phyloP scores from a whole-genome alignment of 2,113 vertebrate genomes.

The Rhinopithecus roxellana region DNA sequence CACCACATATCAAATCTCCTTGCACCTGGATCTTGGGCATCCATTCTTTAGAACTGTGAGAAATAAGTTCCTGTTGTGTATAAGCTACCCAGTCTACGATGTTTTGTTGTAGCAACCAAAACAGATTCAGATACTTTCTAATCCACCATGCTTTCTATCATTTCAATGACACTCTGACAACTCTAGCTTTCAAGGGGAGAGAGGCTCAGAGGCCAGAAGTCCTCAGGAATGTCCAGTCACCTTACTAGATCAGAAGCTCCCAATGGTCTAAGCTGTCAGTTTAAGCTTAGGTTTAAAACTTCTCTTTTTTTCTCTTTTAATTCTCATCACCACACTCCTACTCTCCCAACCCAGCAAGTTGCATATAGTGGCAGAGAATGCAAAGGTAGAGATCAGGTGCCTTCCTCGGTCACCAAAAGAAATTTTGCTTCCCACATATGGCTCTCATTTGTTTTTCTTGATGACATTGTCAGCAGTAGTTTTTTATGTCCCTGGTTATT shows the following conservation, averaged over 20 bases:
- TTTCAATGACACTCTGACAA: no score
- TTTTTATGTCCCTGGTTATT: background rate
- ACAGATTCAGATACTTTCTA: background rate
- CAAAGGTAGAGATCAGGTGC: background rate
- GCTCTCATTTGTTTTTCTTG: background rate
- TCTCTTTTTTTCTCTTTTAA: background rate
- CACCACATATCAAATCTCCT: background rate
- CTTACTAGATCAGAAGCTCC: background rate
- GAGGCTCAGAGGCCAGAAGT: background rate
- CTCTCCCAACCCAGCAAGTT: accelerated
- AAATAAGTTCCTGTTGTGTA: background rate
- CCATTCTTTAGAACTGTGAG: background rate
- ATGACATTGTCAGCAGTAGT: background rate
- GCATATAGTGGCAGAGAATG: background rate
- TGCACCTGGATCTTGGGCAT: background rate
- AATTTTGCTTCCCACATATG: background rate
- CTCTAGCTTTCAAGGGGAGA: background rate
- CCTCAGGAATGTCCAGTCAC: background rate
- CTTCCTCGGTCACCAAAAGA: background rate
- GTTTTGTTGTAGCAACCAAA: background rate
- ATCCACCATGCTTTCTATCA: background rate
- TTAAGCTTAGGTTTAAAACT: background rate
- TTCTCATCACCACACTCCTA: background rate
- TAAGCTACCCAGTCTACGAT: background rate
- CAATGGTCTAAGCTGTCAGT: background rate